These are phyloP conservation scores for Bombus soroeensis DNA, from an alignment of 1,140 invertebrate species.

Conservation along the genomic window DNA sequence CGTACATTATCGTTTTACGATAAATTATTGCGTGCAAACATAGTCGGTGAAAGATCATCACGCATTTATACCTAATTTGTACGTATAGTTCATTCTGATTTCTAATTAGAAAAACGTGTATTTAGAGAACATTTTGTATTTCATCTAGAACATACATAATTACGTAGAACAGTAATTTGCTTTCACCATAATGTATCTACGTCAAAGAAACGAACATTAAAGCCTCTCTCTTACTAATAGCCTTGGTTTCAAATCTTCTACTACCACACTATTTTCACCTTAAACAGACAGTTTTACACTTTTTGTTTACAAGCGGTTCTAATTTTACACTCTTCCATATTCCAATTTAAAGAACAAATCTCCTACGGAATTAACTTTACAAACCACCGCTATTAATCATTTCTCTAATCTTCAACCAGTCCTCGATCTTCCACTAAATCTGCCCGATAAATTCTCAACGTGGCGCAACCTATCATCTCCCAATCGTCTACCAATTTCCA, in stretches of 20 bases:
- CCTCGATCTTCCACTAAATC: neutral
- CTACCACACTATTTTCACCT: neutral
- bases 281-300: neutral
- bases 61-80: neutral
- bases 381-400: neutral
- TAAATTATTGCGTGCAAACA: neutral
- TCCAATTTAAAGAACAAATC: neutral
- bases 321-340: neutral
- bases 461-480: slow-evolving; percentile 1
- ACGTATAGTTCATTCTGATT: neutral
- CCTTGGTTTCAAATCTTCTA: neutral
- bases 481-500: slow-evolving; percentile 15
- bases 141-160: neutral
- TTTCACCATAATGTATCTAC: neutral
- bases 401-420: neutral
- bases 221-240: neutral
- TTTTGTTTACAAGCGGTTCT: neutral
- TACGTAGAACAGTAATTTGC: neutral
- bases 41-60: neutral
- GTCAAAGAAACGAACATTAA: neutral
- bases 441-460: slow-evolving; percentile 11
- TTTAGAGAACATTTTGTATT: neutral
- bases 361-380: neutral
- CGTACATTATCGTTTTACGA: no score
- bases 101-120: neutral